Evolutionary conservation across 2,113 vertebrate species (phyloP).

Genomic region (Gallinago paraguaiae): DNA sequence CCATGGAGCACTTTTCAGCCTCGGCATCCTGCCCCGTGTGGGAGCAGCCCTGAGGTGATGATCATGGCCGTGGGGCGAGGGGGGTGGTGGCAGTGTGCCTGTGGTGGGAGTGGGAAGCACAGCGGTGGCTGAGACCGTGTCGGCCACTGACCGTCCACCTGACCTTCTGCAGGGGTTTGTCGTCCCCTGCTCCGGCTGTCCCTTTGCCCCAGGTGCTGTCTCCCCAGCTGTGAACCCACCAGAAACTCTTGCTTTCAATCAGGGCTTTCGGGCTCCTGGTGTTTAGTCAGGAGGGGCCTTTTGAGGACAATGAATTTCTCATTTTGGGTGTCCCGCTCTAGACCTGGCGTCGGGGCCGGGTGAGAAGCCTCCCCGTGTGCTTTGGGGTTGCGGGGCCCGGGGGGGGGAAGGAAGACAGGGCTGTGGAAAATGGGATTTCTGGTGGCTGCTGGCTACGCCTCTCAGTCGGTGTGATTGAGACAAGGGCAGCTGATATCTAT

Average conservation of each 20-base stretch:
- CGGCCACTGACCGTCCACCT: fast-evolving
- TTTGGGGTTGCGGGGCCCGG: not conserved
- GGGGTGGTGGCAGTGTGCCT: not conserved
- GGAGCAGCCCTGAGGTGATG: not conserved
- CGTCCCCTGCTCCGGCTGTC: fast-evolving
- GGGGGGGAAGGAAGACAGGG: not conserved
- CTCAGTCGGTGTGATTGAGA: not conserved
- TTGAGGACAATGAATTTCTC: not conserved
- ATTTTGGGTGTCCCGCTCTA: not conserved
- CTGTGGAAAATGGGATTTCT: not conserved
- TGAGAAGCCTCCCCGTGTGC: not conserved
- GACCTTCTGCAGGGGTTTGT: not conserved
- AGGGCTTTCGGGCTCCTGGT: not conserved
- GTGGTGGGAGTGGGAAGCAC: not conserved
- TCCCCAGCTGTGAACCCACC: fast-evolving
- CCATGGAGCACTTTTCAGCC: not conserved
- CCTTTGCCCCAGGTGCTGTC: fast-evolving
- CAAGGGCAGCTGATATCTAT: not conserved
- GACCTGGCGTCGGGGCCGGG: not conserved
- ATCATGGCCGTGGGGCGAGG: fast-evolving
- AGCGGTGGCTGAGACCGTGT: fast-evolving
- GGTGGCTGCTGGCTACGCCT: not conserved
- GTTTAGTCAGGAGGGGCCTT: not conserved
- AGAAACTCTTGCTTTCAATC: not conserved
- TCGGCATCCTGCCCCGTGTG: fast-evolving